Conservation (phyloP, 30 jellyfish, hydroid and myxozoan genomes). For the Aurelia aurita region DNA sequence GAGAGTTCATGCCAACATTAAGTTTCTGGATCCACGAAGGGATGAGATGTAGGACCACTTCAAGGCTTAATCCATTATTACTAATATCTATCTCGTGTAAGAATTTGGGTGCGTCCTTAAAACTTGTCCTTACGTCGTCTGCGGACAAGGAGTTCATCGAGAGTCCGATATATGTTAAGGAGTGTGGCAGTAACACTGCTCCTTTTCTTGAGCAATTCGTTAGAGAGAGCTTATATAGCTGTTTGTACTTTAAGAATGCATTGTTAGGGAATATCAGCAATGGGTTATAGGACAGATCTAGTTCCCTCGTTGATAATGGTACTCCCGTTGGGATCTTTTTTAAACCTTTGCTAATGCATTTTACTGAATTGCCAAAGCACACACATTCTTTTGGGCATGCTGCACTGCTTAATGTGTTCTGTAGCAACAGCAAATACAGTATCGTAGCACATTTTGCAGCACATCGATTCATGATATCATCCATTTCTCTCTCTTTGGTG, state of each 20-base stretch:
- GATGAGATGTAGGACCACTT: not conserved
- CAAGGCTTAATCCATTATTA: not conserved
- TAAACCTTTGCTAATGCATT: not conserved
- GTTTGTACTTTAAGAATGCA: constrained; percentile 27
- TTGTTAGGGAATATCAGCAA: not conserved
- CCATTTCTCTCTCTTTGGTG: too few relatives aligned
- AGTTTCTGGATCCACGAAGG: constrained; percentile 16
- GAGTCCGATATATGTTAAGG: not conserved
- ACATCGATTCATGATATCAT: too few relatives aligned
- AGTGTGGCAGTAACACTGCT: not conserved
- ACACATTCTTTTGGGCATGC: too few relatives aligned
- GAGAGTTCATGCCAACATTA: not conserved
- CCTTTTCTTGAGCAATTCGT: constrained; percentile 5
- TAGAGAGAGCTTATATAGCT: constrained; percentile 7
- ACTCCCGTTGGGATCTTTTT: constrained; percentile 21
- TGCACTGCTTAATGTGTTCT: too few relatives aligned
- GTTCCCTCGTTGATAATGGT: not conserved
- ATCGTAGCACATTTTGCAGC: too few relatives aligned
- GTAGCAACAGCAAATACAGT: too few relatives aligned
- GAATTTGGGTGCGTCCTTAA: not conserved
- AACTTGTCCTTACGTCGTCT: not conserved
- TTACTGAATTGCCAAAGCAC: too few relatives aligned
- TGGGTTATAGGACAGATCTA: constrained; percentile 50
- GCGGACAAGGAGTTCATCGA: not conserved
- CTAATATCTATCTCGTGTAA: not conserved